phyloP scores from a whole-genome alignment of 1,140 invertebrate genomes.

The Ostrea denselamellosa region DNA sequence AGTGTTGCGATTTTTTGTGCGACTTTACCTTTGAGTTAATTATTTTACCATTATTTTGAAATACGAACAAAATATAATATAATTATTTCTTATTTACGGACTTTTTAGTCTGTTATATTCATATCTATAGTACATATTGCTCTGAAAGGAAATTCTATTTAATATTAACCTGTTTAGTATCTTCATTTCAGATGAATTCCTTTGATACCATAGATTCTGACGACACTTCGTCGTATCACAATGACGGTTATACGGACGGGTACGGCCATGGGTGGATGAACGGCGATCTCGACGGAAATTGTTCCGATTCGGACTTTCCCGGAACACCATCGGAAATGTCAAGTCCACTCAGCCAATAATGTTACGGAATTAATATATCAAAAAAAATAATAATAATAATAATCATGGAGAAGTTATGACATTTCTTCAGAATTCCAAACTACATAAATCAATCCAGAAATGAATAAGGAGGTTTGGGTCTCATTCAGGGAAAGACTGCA shows the following conservation, averaged over 20 bases:
- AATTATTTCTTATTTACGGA: too few species aligned
- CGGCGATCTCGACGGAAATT: constrained; percentile 57
- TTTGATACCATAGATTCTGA: constrained; percentile 68
- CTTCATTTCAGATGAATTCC: constrained; percentile 66
- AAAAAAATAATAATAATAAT: too few species aligned
- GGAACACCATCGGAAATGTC: constrained; percentile 78
- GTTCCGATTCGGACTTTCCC: constrained; percentile 75
- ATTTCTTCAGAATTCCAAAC: constrained; percentile 29
- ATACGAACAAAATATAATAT: too few species aligned
- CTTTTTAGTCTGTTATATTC: not conserved
- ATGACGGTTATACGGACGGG: constrained; percentile 48
- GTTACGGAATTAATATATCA: constrained; percentile 15
- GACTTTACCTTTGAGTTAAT: constrained; percentile 41
- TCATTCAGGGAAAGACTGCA: constrained; percentile 54
- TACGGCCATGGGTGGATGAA: constrained; percentile 54
- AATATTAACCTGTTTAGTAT: not conserved
- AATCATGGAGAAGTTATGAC: constrained; percentile 22
- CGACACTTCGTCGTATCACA: constrained; percentile 50
- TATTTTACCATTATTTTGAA: constrained; percentile 36
- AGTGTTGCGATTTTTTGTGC: constrained; percentile 1
- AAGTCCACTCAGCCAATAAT: constrained; percentile 77
- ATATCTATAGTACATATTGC: constrained; percentile 13
- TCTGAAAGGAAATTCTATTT: not conserved
- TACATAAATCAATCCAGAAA: not conserved
- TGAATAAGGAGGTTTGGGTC: constrained; percentile 52